Conservation (phyloP, 2,888 invertebrate genomes). For the Pycnomerus fuliginosus region DNA sequence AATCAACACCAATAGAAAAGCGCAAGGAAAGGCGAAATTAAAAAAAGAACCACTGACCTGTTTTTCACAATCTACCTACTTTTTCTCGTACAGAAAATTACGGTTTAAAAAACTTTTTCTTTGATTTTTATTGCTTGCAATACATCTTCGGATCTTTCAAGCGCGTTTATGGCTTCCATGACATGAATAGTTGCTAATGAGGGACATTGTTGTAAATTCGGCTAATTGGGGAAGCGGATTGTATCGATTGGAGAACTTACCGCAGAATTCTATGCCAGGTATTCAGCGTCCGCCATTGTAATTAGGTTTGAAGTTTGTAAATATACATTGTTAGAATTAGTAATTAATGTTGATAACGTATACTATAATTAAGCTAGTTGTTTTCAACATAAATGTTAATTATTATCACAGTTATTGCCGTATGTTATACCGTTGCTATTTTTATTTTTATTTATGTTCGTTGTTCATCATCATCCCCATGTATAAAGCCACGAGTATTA, state of each 20-base stretch:
- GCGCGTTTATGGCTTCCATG: too few species aligned
- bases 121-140: too few species aligned
- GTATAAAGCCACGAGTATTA: constrained; percentile 4
- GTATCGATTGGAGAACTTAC: background rate
- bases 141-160: too few species aligned
- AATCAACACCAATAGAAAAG: too few species aligned
- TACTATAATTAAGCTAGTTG: constrained; percentile 40
- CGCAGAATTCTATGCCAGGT: constrained; percentile 14
- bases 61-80: too few species aligned
- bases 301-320: constrained; percentile 31
- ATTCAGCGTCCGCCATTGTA: constrained; percentile 21
- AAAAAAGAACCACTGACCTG: too few species aligned
- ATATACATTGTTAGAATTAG: constrained; percentile 42
- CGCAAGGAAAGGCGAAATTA: too few species aligned
- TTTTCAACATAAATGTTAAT: constrained; percentile 41
- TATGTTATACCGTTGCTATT: constrained; percentile 38
- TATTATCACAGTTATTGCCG: constrained; percentile 31
- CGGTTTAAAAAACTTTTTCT: too few species aligned
- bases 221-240: too few species aligned
- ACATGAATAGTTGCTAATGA: too few species aligned
- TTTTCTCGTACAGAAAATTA: too few species aligned
- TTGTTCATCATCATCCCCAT: constrained; percentile 14
- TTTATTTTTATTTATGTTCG: constrained; percentile 31
- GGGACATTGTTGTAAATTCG: too few species aligned
- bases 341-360: constrained; percentile 42